A percentile compares a stretch with the other conserved stretches of the same genome.
Evolutionary conservation across 2,113 vertebrate genomes (phyloP).

Genomic region (Peromyscus californicus): DNA sequence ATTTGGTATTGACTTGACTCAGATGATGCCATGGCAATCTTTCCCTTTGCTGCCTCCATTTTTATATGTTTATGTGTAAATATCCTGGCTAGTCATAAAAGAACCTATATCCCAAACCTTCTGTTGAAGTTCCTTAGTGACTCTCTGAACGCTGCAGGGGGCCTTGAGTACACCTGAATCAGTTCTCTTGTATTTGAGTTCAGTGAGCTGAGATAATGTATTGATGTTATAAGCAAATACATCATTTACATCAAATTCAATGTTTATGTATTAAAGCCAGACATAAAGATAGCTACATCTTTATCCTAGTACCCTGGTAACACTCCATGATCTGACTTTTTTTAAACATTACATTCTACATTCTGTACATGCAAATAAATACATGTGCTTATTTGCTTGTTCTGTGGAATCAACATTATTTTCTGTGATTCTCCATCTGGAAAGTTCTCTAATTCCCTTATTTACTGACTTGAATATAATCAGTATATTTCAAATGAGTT

Average conservation of each 20-base stretch:
- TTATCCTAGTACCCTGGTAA: background rate
- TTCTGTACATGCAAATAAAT: background rate
- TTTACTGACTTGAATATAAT: background rate
- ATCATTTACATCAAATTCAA: background rate
- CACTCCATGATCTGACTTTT: background rate
- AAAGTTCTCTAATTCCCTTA: background rate
- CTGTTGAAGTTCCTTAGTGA: background rate
- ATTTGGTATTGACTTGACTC: background rate
- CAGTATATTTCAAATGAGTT: background rate
- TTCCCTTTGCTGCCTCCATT: background rate
- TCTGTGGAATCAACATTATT: background rate
- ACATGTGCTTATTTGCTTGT: background rate
- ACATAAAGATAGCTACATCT: background rate
- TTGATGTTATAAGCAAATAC: background rate
- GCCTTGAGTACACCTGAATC: background rate
- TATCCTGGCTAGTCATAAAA: background rate
- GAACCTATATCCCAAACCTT: background rate
- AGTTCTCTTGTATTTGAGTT: background rate
- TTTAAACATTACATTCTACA: background rate
- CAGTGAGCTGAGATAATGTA: background rate
- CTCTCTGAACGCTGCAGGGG: background rate
- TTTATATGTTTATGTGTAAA: background rate
- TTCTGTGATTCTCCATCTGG: background rate
- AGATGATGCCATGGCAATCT: background rate
- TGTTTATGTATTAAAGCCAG: background rate